Base-by-base conservation (phyloP, 2,113 vertebrate species). In the Rhea americana region DNA sequence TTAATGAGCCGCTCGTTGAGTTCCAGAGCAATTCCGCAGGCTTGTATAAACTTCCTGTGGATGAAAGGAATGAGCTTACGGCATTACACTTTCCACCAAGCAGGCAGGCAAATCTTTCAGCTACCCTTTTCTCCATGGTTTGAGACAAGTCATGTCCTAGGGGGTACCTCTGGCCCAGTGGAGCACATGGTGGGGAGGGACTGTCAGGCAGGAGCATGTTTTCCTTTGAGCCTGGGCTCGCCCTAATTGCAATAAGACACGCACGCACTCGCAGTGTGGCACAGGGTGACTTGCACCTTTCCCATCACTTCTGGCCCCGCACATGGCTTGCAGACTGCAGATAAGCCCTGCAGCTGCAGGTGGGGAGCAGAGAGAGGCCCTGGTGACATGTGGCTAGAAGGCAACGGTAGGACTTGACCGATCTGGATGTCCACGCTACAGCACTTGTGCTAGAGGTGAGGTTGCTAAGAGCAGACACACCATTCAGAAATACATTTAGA, bases 1-100 rank as follows among this genome's bases (percentile, higher is more conserved):
- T 99, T 99, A 92, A 99, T 99, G 63, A 99, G 97, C 5, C 98
- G 97, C 91, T 99, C 99, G 1, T 99, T 99, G 72, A 99, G 98
- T 91, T 99, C 99, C 92, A 99, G 98, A 58, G 99, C 99, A 92
- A 99, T 96, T 93, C 99, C 99, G 95, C 99, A 99, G 10, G 98
- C 98, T 93, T 99, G 98, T 32, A 99, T 98, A 89, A 99, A 99
- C 58, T 98, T 98, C 97, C 99, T 99, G 91, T 41, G 79, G 81
- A 65, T 45, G 74, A 88, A 97, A 73, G 89, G 25, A 61, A 93
- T 53, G 89, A 80, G 87, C 20, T 50, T 77, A 24, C 41, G 19
- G 53, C 45, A 82, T 90, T 84, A 73, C 37, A 58, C 13, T 10
- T 78, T 50, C 35, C 87, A 26, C 13, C 24, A 24, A 61, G 13